phyloP scores from a whole-genome alignment of 2,888 invertebrate genomes.

The Drosophila meridionalis region DNA sequence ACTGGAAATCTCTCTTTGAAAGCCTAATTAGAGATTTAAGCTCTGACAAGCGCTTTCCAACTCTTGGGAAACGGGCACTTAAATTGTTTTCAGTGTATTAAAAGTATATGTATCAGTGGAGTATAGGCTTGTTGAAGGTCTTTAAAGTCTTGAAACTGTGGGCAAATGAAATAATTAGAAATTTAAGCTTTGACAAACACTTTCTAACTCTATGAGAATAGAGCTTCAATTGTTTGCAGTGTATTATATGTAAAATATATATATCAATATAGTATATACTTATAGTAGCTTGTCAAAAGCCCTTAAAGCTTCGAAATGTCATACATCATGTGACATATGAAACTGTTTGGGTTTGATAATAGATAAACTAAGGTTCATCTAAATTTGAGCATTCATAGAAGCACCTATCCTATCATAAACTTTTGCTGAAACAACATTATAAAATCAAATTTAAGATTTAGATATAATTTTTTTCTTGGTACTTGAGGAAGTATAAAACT shows the following conservation, averaged over 20 bases:
- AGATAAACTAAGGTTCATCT: too few species aligned
- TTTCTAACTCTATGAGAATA: not conserved
- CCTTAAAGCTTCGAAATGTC: too few species aligned
- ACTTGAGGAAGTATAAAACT: too few species aligned
- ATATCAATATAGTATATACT: too few species aligned
- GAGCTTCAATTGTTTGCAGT: not conserved
- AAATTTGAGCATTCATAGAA: too few species aligned
- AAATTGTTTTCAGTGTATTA: not conserved
- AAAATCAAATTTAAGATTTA: too few species aligned
- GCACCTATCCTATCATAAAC: too few species aligned
- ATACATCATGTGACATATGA: too few species aligned
- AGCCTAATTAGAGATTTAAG: not conserved
- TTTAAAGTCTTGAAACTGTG: not conserved
- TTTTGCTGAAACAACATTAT: too few species aligned
- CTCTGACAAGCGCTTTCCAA: not conserved
- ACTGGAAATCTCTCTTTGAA: slow-evolving; percentile 7
- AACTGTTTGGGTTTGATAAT: too few species aligned
- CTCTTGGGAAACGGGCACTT: not conserved
- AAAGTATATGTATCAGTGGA: not conserved
- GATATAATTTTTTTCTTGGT: too few species aligned
- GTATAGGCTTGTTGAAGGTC: not conserved
- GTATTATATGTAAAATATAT: not conserved
- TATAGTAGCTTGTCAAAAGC: too few species aligned
- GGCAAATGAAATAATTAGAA: not conserved
- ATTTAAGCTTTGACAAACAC: not conserved